phyloP scores from a whole-genome alignment of 2,797 vertebrate genomes.

The Peromyscus nudipes region DNA sequence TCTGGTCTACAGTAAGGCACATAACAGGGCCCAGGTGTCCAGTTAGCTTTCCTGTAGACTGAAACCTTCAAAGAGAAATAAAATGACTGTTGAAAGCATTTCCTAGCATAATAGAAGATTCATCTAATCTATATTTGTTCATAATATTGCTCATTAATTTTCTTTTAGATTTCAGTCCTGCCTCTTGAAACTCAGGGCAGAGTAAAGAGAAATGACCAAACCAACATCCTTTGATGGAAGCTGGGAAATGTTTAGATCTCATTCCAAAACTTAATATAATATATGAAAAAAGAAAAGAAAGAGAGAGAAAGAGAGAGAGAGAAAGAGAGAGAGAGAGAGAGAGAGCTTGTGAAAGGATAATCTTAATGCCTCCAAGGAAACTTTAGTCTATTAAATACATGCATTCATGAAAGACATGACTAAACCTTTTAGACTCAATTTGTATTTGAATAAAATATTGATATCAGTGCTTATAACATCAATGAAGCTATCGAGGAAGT shows the following conservation, averaged over 20 bases:
- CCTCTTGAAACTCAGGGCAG: not conserved
- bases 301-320: not conserved
- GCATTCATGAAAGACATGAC: not conserved
- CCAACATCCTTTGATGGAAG: not conserved
- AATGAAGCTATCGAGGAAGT: slow-evolving; percentile 4
- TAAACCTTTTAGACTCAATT: not conserved
- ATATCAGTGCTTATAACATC: not conserved
- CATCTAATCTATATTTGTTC: slow-evolving; percentile 4
- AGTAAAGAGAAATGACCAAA: slow-evolving; percentile 14
- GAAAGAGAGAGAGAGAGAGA: not conserved
- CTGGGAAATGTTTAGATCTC: not conserved
- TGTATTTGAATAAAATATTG: slow-evolving; percentile 45
- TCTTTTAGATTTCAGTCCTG: slow-evolving; percentile 35
- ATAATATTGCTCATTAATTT: slow-evolving; percentile 36
- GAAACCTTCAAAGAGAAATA: slow-evolving; percentile 91
- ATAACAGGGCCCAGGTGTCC: slow-evolving; percentile 97
- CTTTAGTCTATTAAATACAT: slow-evolving; percentile 9
- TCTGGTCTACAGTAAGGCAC: slow-evolving; percentile 95
- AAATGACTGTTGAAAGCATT: slow-evolving; percentile 57
- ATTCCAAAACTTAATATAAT: not conserved
- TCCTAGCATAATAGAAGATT: not conserved
- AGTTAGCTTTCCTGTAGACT: slow-evolving; percentile 96
- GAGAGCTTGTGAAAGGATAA: not conserved
- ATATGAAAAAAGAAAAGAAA: not conserved
- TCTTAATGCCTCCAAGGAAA: slow-evolving; percentile 12